Evolutionary conservation across 2,113 vertebrate genomes (phyloP).

Genomic region (Oncorhynchus nerka): DNA sequence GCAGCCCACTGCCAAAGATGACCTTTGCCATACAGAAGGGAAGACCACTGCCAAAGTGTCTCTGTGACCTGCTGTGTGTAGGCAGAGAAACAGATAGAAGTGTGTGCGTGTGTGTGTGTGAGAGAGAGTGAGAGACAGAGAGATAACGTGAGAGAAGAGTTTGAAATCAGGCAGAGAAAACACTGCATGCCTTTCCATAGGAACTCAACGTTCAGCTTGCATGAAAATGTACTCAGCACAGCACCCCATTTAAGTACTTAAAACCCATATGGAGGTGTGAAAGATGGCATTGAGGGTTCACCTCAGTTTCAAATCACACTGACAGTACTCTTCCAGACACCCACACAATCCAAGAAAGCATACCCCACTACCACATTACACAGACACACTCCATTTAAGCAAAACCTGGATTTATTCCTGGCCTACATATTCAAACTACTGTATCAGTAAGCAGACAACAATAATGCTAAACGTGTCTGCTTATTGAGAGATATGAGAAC

Average conservation of each 20-base stretch:
- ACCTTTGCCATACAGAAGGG: not conserved
- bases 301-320: not conserved
- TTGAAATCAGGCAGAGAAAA: not conserved
- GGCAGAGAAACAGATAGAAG: not conserved
- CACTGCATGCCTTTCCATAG: not conserved
- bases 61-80: constrained; percentile 9
- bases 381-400: no score
- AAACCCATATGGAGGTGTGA: not conserved
- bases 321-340: not conserved
- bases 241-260: not conserved
- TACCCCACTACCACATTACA: no score
- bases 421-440: not conserved
- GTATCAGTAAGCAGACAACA: not conserved
- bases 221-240: not conserved
- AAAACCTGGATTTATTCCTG: no score
- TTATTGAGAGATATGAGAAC: not conserved
- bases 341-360: no score
- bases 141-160: not conserved
- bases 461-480: not conserved
- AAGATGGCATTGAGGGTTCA: not conserved
- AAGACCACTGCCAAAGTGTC: constrained; percentile 11
- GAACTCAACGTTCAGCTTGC: not conserved
- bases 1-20: not conserved
- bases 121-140: not conserved
- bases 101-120: not conserved